Percentiles rank a stretch among this genome's conserved stretches.
These are phyloP conservation scores for Phaenicophaeus curvirostris DNA, from an alignment of 2,797 vertebrate genomes.

Conservation along the genomic window DNA sequence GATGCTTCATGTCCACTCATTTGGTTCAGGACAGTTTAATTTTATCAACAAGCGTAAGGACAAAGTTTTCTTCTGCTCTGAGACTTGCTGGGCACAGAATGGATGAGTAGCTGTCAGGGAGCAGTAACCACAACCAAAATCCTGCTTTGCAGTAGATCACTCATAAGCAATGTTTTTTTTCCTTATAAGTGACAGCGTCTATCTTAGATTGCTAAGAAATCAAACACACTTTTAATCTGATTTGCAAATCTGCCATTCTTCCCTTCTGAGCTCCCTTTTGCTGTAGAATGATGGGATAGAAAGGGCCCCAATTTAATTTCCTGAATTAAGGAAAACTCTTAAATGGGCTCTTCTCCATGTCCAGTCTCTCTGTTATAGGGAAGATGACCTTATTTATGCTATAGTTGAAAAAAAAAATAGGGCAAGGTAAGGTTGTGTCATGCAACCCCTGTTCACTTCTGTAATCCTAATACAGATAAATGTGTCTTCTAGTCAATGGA, in stretches of 20 bases:
- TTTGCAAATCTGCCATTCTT: background rate
- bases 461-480: background rate
- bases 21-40: constrained; percentile 1
- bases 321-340: background rate
- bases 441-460: background rate
- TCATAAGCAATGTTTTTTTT: background rate
- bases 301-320: background rate
- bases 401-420: background rate
- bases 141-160: background rate
- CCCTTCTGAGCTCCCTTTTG: background rate
- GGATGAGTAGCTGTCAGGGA: background rate
- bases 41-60: background rate
- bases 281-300: background rate
- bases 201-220: background rate
- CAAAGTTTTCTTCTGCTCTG: background rate
- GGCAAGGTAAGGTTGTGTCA: background rate
- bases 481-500: background rate
- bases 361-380: background rate
- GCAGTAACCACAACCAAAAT: background rate
- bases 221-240: background rate
- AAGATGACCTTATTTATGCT: background rate
- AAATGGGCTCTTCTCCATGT: background rate
- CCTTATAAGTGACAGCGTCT: background rate
- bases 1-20: background rate
- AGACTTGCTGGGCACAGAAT: background rate